phyloP scores from a whole-genome alignment of 2,888 invertebrate genomes.

The Hyles lineata region DNA sequence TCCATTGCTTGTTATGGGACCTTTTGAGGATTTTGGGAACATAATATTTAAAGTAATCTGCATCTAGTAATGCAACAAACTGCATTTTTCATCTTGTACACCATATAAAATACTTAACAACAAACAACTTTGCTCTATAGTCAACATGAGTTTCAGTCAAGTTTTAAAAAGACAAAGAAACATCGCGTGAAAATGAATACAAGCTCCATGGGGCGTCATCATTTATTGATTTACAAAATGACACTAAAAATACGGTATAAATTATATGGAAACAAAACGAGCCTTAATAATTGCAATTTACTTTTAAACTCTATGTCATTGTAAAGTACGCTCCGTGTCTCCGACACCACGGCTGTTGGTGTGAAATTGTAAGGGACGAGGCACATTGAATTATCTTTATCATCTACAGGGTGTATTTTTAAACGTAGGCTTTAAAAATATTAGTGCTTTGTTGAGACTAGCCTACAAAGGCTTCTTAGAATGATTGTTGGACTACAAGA shows the following conservation, averaged over 20 bases:
- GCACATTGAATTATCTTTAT: neutral
- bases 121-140: too few species aligned
- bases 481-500: too few species aligned
- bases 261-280: neutral
- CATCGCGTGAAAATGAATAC: constrained; percentile 12
- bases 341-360: neutral
- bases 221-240: constrained; percentile 19
- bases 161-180: neutral
- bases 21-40: too few species aligned
- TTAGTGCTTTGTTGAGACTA: too few species aligned
- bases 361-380: neutral
- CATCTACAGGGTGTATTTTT: neutral
- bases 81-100: too few species aligned
- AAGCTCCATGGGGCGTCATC: neutral
- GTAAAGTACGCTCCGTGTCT: constrained; percentile 11
- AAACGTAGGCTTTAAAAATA: too few species aligned
- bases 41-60: too few species aligned
- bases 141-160: neutral
- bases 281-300: constrained; percentile 5
- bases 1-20: too few species aligned
- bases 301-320: neutral
- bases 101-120: too few species aligned
- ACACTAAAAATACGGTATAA: neutral
- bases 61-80: too few species aligned
- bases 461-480: too few species aligned